These are phyloP conservation scores for Pseudorhombus dupliciocellatus DNA, from an alignment of 2,113 vertebrate genomes.

Conservation along the genomic window DNA sequence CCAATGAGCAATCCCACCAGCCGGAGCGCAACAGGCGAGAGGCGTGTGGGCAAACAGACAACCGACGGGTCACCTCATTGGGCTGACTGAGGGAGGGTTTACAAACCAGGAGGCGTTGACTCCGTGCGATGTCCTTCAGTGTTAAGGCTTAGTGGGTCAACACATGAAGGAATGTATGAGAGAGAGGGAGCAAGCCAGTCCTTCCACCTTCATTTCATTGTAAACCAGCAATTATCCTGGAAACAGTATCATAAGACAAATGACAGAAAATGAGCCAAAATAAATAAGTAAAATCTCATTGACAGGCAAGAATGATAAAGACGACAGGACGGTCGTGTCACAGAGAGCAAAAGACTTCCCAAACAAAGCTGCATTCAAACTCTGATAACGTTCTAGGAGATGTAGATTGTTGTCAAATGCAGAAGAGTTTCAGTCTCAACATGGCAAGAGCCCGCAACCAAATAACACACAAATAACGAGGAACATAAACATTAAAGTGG, in stretches of 20 bases:
- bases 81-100: background rate
- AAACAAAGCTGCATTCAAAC: constrained; percentile 9
- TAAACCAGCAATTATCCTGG: constrained; percentile 42
- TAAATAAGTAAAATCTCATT: constrained; percentile 62
- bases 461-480: constrained; percentile 8
- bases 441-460: background rate
- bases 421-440: constrained; percentile 13
- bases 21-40: constrained; percentile 6
- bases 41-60: constrained; percentile 24
- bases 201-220: constrained; percentile 38
- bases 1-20: constrained; percentile 34
- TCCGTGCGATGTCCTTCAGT: constrained; percentile 9
- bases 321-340: constrained; percentile 7
- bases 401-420: background rate
- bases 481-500: constrained; percentile 20
- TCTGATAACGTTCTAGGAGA: constrained; percentile 30
- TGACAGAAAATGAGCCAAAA: constrained; percentile 47
- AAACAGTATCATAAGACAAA: constrained; percentile 43
- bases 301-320: constrained; percentile 27
- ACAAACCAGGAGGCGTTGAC: constrained; percentile 10
- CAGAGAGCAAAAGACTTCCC: constrained; percentile 4
- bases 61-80: constrained; percentile 1
- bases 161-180: constrained; percentile 42
- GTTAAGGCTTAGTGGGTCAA: constrained; percentile 36
- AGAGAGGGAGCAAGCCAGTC: constrained; percentile 12